These are phyloP conservation scores for Scaptomyza pallida DNA, from an alignment of 1,140 invertebrate species.

Conservation along the genomic window DNA sequence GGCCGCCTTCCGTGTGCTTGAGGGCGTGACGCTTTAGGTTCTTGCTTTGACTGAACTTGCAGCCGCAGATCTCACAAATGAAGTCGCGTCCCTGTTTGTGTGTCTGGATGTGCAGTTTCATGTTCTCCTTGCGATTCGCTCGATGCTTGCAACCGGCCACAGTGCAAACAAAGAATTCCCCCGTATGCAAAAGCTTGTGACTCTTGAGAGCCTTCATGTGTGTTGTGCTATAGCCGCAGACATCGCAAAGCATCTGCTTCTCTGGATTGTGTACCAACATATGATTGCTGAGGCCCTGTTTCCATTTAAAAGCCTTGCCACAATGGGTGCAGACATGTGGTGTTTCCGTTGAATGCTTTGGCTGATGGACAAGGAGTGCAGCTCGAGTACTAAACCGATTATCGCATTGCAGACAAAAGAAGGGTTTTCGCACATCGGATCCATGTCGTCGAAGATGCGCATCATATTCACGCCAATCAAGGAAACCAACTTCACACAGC, in stretches of 20 bases:
- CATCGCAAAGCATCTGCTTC: conserved; percentile 87
- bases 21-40: conserved; percentile 85
- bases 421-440: conserved; percentile 84
- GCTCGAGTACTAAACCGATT: conserved; percentile 85
- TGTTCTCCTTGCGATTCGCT: conserved; percentile 85
- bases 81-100: conserved; percentile 86
- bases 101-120: conserved; percentile 85
- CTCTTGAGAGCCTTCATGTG: conserved; percentile 86
- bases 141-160: conserved; percentile 85
- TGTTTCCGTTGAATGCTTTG: conserved; percentile 86
- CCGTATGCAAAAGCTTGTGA: conserved; percentile 86
- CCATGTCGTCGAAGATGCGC: conserved; percentile 85
- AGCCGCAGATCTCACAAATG: conserved; percentile 85
- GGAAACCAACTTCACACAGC: conserved; percentile 84
- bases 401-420: conserved; percentile 86
- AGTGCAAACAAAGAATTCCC: conserved; percentile 85
- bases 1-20: conserved; percentile 80
- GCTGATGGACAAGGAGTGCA: conserved; percentile 85
- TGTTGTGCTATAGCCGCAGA: conserved; percentile 87
- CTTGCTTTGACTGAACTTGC: conserved; percentile 85
- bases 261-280: conserved; percentile 85
- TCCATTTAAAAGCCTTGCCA: conserved; percentile 87
- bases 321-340: conserved; percentile 87
- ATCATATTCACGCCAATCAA: conserved; percentile 83
- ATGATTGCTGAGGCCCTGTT: conserved; percentile 86